Evolutionary conservation across 2,888 invertebrate genomes (phyloP).

Genomic region (Nematopogon swammerdamellus): DNA sequence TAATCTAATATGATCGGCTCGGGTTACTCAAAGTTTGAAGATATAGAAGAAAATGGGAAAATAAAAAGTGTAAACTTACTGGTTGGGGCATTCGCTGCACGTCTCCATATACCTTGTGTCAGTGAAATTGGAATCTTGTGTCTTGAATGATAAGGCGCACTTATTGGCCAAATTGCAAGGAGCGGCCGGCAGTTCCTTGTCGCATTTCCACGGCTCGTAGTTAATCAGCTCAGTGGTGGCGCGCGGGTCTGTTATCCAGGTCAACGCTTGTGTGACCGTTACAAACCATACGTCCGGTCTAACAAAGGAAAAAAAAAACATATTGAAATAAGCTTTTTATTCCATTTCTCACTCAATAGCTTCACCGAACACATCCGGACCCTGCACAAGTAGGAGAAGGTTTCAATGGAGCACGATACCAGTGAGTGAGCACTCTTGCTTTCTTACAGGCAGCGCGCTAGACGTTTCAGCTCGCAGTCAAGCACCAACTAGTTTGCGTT

Average conservation of each 20-base stretch:
- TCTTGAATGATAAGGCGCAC: constrained; percentile 78
- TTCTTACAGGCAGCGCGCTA: no score
- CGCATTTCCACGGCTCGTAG: constrained; percentile 82
- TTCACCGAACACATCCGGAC: no score
- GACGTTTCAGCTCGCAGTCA: no score
- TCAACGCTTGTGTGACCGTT: constrained; percentile 82
- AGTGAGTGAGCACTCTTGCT: no score
- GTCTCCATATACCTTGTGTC: constrained; percentile 86
- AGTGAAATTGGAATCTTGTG: constrained; percentile 71
- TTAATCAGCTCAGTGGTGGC: constrained; percentile 62
- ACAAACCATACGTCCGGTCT: constrained; percentile 87
- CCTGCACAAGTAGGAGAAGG: no score
- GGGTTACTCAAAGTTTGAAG: constrained; percentile 3
- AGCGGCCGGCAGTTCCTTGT: constrained; percentile 67
- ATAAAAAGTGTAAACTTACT: constrained; percentile 31
- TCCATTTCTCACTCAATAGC: no score
- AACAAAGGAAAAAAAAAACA: constrained; percentile 18
- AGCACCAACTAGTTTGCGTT: no score
- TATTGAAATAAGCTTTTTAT: constrained; percentile 5
- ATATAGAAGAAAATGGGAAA: background rate
- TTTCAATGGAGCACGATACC: no score
- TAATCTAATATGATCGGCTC: constrained; percentile 6
- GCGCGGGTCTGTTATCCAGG: constrained; percentile 87
- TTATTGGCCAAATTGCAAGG: constrained; percentile 80
- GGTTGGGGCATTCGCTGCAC: constrained; percentile 79